Evolutionary conservation across 2,888 invertebrate genomes (phyloP).

Genomic region (Ophonus ardosiacus): DNA sequence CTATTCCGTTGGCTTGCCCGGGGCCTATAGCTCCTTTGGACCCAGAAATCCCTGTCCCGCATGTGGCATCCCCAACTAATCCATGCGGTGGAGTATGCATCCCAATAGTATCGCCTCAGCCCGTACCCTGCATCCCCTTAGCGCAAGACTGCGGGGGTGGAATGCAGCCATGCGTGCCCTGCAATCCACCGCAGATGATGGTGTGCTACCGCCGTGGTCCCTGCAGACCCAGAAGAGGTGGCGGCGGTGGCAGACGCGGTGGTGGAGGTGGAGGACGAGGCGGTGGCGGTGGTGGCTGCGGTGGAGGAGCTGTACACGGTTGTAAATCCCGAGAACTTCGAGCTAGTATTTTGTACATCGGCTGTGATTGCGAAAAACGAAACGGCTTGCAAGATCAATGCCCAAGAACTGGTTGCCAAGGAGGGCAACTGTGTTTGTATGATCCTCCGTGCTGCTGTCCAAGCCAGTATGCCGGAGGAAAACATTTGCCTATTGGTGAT

Average conservation of each 20-base stretch:
- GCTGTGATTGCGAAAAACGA: constrained; percentile 79
- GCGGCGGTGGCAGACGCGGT: constrained; percentile 73
- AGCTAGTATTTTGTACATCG: constrained; percentile 76
- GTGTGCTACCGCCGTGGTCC: constrained; percentile 76
- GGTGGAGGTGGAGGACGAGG: constrained; percentile 74
- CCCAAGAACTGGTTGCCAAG: constrained; percentile 78
- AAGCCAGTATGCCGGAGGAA: constrained; percentile 72
- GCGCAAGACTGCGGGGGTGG: constrained; percentile 73
- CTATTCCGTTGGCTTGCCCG: constrained; percentile 76
- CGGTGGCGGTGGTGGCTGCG: constrained; percentile 72
- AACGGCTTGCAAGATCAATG: constrained; percentile 81
- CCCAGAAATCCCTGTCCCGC: constrained; percentile 69
- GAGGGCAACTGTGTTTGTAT: constrained; percentile 77
- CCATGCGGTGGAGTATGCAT: constrained; percentile 77
- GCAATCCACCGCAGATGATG: constrained; percentile 79
- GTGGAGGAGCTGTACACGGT: constrained; percentile 69
- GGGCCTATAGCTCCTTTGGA: constrained; percentile 75
- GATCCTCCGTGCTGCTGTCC: constrained; percentile 79
- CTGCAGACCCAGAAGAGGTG: constrained; percentile 71
- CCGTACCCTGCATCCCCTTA: constrained; percentile 77
- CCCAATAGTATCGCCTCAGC: constrained; percentile 74
- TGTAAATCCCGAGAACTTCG: constrained; percentile 77
- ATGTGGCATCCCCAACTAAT: constrained; percentile 64
- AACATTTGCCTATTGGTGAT: constrained; percentile 70
- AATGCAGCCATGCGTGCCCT: constrained; percentile 79